Evolutionary conservation across 2,113 vertebrate genomes (phyloP).

Genomic region (Phasianus colchicus): DNA sequence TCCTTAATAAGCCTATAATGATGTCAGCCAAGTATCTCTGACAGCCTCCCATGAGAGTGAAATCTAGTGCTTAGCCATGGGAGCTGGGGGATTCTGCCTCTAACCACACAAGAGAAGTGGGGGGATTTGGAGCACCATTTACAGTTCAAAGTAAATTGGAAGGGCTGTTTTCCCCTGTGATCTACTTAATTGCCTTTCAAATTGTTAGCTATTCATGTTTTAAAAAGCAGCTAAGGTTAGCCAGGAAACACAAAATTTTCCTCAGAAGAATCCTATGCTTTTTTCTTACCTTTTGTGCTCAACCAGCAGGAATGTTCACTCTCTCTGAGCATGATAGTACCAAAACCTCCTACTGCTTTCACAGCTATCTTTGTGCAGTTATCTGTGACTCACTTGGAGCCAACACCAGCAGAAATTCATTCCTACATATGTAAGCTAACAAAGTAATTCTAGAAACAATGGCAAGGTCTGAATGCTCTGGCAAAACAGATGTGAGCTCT

Average conservation of each 20-base stretch:
- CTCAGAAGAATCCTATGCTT: neutral
- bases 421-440: neutral
- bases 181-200: slow-evolving; percentile 35
- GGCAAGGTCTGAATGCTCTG: neutral
- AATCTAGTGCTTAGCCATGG: neutral
- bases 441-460: neutral
- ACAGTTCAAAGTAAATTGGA: neutral
- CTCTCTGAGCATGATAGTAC: no score
- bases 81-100: neutral
- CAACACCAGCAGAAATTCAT: neutral
- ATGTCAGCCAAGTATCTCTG: neutral
- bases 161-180: neutral
- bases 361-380: neutral
- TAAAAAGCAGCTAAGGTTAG: neutral
- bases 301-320: neutral
- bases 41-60: neutral
- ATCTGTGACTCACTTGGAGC: neutral
- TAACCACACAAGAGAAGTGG: neutral
- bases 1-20: slow-evolving; percentile 2
- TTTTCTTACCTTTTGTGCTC: neutral
- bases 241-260: neutral
- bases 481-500: neutral
- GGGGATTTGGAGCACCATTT: neutral
- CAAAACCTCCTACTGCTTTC: neutral
- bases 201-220: neutral